Evolutionary conservation across 2,113 vertebrate species (phyloP).

Genomic region (Xenopus tropicalis): UCB_Xtro_10.0 CM004451.2:23405001-23405500

Average conservation of each 20-base stretch:
- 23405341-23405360: slow-evolving; percentile 69
- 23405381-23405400: slow-evolving; percentile 73
- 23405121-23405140: slow-evolving; percentile 70
- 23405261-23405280: slow-evolving; percentile 72
- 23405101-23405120: slow-evolving; percentile 67
- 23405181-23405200: slow-evolving; percentile 75
- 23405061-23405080: slow-evolving; percentile 1
- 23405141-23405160: slow-evolving; percentile 78
- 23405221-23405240: slow-evolving; percentile 82
- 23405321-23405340: slow-evolving; percentile 72
- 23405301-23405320: slow-evolving; percentile 77
- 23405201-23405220: slow-evolving; percentile 80
- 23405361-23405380: slow-evolving; percentile 66
- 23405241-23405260: slow-evolving; percentile 76
- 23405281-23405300: slow-evolving; percentile 80
- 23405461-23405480: background rate
- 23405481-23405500: background rate
- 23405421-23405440: slow-evolving; percentile 75
- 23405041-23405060: background rate
- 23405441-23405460: slow-evolving; percentile 27
- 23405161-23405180: slow-evolving; percentile 80
- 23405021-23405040: background rate
- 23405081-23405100: slow-evolving; percentile 29
- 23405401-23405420: slow-evolving; percentile 67
- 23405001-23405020: background rate